phyloP scores from a whole-genome alignment of 2,113 vertebrate genomes.

The Rhinolophus sinicus region DNA sequence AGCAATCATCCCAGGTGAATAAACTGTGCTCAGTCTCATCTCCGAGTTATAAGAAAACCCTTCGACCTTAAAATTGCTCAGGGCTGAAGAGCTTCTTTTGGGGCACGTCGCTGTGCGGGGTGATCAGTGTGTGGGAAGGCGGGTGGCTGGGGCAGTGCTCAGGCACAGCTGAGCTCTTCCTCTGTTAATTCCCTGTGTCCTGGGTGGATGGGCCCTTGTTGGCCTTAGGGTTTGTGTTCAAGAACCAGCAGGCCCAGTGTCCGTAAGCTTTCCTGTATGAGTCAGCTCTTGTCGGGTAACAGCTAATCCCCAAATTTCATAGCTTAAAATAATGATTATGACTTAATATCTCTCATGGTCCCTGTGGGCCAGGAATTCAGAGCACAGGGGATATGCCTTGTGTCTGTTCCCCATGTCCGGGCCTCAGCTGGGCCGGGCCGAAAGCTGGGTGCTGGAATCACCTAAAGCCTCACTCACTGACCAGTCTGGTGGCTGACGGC shows the following conservation, averaged over 20 bases:
- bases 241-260: not conserved
- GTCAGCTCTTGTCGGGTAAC: not conserved
- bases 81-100: conserved; percentile 39
- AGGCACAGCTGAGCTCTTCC: not conserved
- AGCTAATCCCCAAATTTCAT: not conserved
- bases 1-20: conserved; percentile 47
- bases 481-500: not conserved
- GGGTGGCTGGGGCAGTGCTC: too few relatives aligned
- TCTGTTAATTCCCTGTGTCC: not conserved
- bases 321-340: not conserved
- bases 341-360: not conserved
- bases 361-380: not conserved
- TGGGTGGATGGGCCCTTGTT: not conserved
- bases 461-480: not conserved
- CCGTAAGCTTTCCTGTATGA: not conserved
- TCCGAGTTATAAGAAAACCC: conserved; percentile 70
- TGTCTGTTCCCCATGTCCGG: not conserved
- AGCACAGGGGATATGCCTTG: not conserved
- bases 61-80: conserved; percentile 73
- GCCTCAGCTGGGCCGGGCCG: not conserved
- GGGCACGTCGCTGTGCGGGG: not conserved
- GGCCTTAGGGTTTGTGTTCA: not conserved
- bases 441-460: not conserved
- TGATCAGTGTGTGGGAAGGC: not conserved
- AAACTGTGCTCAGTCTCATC: not conserved